Evolutionary conservation across 1,140 invertebrate species (phyloP), one percentile per base, ranked within the genome.

Genomic region (Drosophila seguyi): DNA sequence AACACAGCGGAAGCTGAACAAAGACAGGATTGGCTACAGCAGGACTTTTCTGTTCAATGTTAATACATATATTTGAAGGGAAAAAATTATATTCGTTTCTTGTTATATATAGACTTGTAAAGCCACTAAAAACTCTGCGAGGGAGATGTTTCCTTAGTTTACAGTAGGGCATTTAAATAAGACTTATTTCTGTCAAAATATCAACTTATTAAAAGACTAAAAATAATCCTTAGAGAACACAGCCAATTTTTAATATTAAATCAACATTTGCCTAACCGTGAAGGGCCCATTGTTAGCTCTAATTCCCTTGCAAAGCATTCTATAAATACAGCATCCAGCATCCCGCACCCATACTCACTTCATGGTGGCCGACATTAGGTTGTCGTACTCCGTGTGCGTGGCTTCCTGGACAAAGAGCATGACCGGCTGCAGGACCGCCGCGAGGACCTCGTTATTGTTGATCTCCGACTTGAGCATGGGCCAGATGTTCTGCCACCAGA

Each of bases 401-500:
- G 96, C 95, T 69, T 98, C 96, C 77, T 98, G 96, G 59, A 98
- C 96, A 63, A 99, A 95, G 91, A 96, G 96, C 50, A 99, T 94
- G 58, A 99, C 95, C 0, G 98, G 97, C 83, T 98, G 96, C 34
- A 99, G 94, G 6, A 98, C 98, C 1, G 97, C 96, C 1, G 97
- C 96, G 52, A 98, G 94, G 16, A 98, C 96, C 90, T 99, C 98
- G 57, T 96, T 95, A 36, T 95, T 96, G 84, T 95, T 95, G 92
- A 98, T 95, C 93, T 99, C 98, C 55, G 95, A 94, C 87, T 97
- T 95, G 50, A 99, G 94, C 87, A 96, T 96, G 20, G 98, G 98
- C 96, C 98, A 98, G 29, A 99, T 96, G 92, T 98, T 97, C 93
- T 97, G 96, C 93, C 98, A 99, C 95, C 98, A 97, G 18, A 99